A percentile compares a stretch with the other conserved stretches of the same genome.
Evolutionary conservation across 2,113 vertebrate genomes (phyloP).

Genomic region (Spheniscus mendiculus): DNA sequence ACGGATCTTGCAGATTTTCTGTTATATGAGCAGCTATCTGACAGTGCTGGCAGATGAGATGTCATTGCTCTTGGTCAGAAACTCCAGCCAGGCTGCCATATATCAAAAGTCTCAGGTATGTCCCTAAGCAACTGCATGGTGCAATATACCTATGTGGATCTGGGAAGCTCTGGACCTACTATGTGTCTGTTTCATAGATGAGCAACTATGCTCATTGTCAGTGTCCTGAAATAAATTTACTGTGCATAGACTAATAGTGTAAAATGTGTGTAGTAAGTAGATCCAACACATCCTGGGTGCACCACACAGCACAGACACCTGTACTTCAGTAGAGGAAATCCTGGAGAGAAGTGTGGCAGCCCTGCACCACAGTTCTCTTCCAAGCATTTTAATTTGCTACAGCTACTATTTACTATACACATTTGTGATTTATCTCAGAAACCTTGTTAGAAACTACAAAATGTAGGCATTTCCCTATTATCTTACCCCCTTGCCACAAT

Average conservation of each 20-base stretch:
- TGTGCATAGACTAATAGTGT: background rate
- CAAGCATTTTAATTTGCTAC: background rate
- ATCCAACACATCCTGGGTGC: background rate
- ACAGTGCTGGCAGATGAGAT: background rate
- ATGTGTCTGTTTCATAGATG: background rate
- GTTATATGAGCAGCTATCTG: background rate
- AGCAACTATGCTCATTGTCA: background rate
- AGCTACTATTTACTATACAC: background rate
- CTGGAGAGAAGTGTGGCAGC: background rate
- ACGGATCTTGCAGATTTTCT: background rate
- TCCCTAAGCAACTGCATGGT: background rate
- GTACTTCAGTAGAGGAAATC: background rate
- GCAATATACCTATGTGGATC: background rate
- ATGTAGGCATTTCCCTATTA: background rate
- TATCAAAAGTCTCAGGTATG: background rate
- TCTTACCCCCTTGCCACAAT: background rate
- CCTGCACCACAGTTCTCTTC: background rate
- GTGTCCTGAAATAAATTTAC: background rate
- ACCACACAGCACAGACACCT: background rate
- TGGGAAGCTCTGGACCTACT: background rate
- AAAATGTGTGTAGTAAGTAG: background rate
- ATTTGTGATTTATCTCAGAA: background rate
- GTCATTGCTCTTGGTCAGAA: background rate
- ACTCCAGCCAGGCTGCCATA: background rate
- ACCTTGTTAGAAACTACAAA: background rate